Percentiles rank a stretch among this genome's conserved stretches.
These are phyloP conservation scores for Amblyteles armatorius DNA, from an alignment of 2,888 invertebrate species.

Conservation along the genomic window DNA sequence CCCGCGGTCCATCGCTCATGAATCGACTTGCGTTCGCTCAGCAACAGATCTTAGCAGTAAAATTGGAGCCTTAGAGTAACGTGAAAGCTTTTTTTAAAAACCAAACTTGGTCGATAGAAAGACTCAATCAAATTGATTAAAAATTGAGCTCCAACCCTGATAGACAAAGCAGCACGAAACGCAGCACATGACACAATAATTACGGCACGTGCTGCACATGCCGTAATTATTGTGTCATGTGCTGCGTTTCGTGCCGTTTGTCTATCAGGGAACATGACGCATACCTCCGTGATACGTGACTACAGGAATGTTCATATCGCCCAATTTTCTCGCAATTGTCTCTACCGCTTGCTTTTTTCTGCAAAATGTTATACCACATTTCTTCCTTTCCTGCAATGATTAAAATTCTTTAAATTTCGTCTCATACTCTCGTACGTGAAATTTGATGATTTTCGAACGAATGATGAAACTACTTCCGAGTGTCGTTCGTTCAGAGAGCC, in stretches of 20 bases:
- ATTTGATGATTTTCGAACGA: not conserved
- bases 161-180: too few relatives aligned
- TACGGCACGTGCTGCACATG: too few relatives aligned
- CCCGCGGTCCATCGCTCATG: conserved; percentile 32
- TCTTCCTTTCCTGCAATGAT: conserved; percentile 15
- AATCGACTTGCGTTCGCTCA: conserved; percentile 7
- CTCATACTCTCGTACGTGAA: not conserved
- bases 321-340: conserved; percentile 15
- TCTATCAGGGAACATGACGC: too few relatives aligned
- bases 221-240: too few relatives aligned
- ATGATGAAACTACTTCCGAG: not conserved
- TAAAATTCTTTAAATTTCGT: not conserved
- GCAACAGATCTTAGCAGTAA: conserved; percentile 25
- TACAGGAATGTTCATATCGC: not conserved
- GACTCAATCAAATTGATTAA: not conserved
- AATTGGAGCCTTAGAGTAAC: not conserved
- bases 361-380: conserved; percentile 57
- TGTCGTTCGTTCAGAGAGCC: not conserved
- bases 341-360: conserved; percentile 34
- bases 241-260: too few relatives aligned
- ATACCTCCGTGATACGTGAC: conserved; percentile 30
- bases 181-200: too few relatives aligned
- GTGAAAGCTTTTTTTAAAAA: not conserved
- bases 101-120: not conserved
- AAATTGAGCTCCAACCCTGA: not conserved